These are phyloP conservation scores for Trachemys scripta DNA, from an alignment of 2,113 vertebrate genomes.

Conservation along the genomic window DNA sequence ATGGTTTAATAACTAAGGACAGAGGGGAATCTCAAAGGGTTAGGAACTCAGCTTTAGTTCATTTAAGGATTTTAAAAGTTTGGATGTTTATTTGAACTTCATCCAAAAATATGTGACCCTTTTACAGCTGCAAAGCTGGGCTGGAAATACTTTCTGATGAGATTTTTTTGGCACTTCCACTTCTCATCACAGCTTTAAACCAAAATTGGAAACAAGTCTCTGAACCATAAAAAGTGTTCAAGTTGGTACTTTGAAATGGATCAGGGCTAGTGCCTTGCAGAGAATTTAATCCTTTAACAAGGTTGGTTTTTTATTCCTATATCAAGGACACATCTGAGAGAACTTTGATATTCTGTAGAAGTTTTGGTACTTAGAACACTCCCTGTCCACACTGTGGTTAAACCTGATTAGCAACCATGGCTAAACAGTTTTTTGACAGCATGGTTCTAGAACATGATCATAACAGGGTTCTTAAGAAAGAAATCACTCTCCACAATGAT, in stretches of 20 bases:
- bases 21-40: constrained; percentile 2
- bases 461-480: neutral
- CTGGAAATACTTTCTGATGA: constrained; percentile 34
- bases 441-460: neutral
- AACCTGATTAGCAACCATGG: neutral
- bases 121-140: constrained; percentile 60
- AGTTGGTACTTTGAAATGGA: constrained; percentile 10
- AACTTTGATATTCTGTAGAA: neutral
- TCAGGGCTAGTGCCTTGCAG: neutral
- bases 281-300: neutral
- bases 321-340: neutral
- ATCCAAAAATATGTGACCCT: constrained; percentile 42
- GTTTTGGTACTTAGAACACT: accelerated
- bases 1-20: neutral
- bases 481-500: neutral
- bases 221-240: neutral
- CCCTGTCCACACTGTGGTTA: neutral
- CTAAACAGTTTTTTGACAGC: neutral
- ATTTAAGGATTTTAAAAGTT: constrained; percentile 22
- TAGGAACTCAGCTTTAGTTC: constrained; percentile 61
- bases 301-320: neutral
- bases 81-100: constrained; percentile 53
- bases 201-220: neutral
- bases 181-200: constrained; percentile 48
- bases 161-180: constrained; percentile 52